phyloP scores from a whole-genome alignment of 2,797 vertebrate species.

The Danio choprae region DNA sequence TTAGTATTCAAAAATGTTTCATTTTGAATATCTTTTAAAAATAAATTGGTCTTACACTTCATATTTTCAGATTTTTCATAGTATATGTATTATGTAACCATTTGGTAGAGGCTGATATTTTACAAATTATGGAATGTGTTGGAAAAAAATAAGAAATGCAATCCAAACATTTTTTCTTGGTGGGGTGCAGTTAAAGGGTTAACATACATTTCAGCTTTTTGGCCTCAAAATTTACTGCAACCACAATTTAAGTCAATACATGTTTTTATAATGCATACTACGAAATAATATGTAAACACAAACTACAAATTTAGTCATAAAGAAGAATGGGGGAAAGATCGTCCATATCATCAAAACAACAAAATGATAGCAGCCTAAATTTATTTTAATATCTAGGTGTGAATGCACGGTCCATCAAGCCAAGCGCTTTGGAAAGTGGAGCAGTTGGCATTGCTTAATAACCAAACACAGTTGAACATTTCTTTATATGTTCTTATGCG shows the following conservation, averaged over 20 bases:
- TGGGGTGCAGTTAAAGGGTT: no score
- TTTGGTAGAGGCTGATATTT: no score
- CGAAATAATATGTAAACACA: not conserved
- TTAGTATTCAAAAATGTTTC: no score
- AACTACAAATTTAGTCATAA: not conserved
- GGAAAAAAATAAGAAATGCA: no score
- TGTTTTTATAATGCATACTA: not conserved
- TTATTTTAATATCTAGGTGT: not conserved
- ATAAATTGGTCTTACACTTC: no score
- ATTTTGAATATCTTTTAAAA: no score
- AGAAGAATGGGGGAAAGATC: no score
- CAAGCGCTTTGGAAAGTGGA: not conserved
- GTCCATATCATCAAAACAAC: not conserved
- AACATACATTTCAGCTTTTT: not conserved
- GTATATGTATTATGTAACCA: no score
- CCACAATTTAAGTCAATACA: not conserved
- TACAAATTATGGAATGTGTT: no score
- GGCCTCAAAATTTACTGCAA: not conserved
- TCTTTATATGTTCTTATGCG: not conserved
- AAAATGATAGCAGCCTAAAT: not conserved
- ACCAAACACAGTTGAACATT: not conserved
- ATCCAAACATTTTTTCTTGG: no score
- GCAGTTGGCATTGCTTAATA: not conserved
- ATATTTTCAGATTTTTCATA: no score
- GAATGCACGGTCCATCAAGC: not conserved